Evolutionary conservation across 1,140 invertebrate species (phyloP).

Genomic region (Muscidifurax raptorellus): DNA sequence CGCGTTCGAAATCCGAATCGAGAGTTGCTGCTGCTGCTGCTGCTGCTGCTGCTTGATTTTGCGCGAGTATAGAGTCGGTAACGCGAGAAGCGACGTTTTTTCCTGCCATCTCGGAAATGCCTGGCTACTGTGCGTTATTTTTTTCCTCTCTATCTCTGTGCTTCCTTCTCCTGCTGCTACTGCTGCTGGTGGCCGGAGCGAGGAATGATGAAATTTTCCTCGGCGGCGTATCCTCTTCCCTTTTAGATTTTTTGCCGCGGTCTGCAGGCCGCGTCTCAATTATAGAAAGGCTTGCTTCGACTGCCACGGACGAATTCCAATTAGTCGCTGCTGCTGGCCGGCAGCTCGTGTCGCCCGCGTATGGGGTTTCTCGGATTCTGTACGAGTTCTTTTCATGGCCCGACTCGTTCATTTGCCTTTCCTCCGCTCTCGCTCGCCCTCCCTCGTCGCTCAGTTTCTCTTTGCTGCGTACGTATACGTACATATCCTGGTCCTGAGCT

Average conservation of each 20-base stretch:
- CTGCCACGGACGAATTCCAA: conserved; percentile 75
- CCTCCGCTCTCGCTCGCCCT: conserved; percentile 59
- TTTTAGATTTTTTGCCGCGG: conserved; percentile 65
- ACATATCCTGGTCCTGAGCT: conserved; percentile 10
- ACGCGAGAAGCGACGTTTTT: conserved; percentile 34
- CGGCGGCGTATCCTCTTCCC: conserved; percentile 61
- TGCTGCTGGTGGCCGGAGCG: not conserved
- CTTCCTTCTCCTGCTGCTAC: conserved; percentile 20
- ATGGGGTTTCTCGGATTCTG: conserved; percentile 76
- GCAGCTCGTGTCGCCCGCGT: conserved; percentile 71
- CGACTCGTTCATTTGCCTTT: conserved; percentile 75
- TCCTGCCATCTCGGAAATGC: conserved; percentile 3
- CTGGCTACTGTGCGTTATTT: not conserved
- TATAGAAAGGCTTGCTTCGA: conserved; percentile 76
- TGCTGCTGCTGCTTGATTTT: conserved; percentile 22
- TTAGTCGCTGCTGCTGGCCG: conserved; percentile 73
- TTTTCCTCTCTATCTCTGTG: conserved; percentile 48
- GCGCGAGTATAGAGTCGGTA: conserved; percentile 20
- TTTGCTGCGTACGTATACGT: not conserved
- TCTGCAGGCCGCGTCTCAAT: conserved; percentile 73
- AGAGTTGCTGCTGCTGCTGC: not conserved
- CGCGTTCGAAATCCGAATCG: conserved; percentile 50
- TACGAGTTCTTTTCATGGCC: conserved; percentile 75
- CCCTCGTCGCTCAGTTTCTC: conserved; percentile 33
- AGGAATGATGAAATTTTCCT: conserved; percentile 63